Evolutionary conservation across 2,113 vertebrate genomes (phyloP).

Genomic region (Tetrao urogallus): DNA sequence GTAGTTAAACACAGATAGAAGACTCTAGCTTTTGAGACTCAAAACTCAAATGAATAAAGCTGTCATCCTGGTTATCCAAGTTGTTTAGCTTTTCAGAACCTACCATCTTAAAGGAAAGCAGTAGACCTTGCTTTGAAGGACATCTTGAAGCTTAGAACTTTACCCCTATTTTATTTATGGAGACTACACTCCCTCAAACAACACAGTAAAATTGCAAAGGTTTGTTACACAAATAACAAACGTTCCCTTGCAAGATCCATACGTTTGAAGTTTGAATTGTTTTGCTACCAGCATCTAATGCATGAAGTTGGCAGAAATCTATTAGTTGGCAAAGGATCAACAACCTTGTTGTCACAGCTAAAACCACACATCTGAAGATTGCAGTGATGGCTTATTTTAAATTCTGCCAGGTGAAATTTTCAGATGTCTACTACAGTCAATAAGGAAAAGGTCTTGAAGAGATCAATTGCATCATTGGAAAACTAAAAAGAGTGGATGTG

Average conservation of each 20-base stretch:
- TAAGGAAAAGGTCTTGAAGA: neutral
- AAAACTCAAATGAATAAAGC: neutral
- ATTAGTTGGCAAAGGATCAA: neutral
- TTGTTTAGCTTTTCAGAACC: neutral
- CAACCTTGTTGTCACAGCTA: neutral
- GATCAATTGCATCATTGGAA: neutral
- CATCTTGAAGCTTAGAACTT: neutral
- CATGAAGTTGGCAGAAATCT: neutral
- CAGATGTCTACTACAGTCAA: neutral
- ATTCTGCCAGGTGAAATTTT: slow-evolving; percentile 18
- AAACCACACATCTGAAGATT: neutral
- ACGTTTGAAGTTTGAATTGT: slow-evolving; percentile 21
- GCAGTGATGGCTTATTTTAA: neutral
- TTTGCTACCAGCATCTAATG: slow-evolving; percentile 6
- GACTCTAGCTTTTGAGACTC: neutral
- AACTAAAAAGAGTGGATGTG: neutral
- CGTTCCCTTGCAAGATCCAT: neutral
- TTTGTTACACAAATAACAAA: slow-evolving; percentile 43
- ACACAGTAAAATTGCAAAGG: slow-evolving; percentile 31
- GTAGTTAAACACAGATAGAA: neutral
- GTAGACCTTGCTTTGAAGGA: neutral
- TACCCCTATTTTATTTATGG: slow-evolving; percentile 32
- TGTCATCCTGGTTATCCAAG: neutral
- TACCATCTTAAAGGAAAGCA: neutral
- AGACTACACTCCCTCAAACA: neutral